Base-by-base conservation (phyloP, 2,888 invertebrate genomes). In the Gandaritis pyraliata region DNA sequence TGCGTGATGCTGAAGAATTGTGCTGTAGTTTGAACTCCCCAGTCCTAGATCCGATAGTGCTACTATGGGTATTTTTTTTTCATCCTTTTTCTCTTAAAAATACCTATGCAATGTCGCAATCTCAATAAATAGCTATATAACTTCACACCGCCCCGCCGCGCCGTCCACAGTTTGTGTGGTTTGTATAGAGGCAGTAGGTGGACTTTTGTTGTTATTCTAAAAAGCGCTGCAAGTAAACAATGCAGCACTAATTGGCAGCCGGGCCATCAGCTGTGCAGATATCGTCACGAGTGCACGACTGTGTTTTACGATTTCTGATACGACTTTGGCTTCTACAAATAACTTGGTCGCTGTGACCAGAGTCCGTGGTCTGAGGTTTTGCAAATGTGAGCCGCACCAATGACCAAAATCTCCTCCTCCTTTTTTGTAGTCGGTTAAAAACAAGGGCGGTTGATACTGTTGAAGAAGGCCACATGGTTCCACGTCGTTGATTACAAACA, bases 401-500 rank as follows among this genome's bases (percentile, higher is more conserved):
- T n/a, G n/a, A n/a, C n/a, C n/a, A n/a, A n/a, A n/a, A n/a, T n/a
- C n/a, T n/a, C n/a, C n/a, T n/a, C n/a, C n/a, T n/a, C n/a, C n/a
- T n/a, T n/a, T n/a, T n/a, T n/a, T n/a, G n/a, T n/a, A n/a, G n/a
- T n/a, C n/a, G n/a, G n/a, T 23, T 23, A 23, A 23, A 23, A 23
- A 23, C 23, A 23, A 23, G 23, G 10, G 33, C 2, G 8, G 33
- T 11, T 33, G 33, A 33, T 33, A 33, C 29, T 29, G 36, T 43
- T 45, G 36, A 48, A 48, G 36, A 48, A 43, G 36, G 13, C 47
- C 41, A 18, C 49, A 64, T 66, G 64, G 65, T 51, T 38, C 60
- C 69, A 64, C 61, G 70, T 72, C 70, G 71, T 72, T 78, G 63
- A 72, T 67, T 70, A 68, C 69, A 75, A 74, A 77, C 80, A 75